phyloP scores from a whole-genome alignment of 2,888 invertebrate species.

The Protodeltote pygarga region DNA sequence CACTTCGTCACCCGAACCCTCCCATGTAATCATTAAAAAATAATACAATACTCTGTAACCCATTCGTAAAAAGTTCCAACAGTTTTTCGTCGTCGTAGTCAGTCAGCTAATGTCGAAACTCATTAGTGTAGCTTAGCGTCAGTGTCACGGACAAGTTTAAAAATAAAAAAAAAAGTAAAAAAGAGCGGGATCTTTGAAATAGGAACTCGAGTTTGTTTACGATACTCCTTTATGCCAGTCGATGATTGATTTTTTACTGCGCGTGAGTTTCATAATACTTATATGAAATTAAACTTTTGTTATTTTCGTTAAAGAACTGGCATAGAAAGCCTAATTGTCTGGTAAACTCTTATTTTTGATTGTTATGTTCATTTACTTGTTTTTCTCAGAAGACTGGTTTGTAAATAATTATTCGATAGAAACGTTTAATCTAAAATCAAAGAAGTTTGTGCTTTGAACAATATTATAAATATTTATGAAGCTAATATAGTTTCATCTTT shows the following conservation, averaged over 20 bases:
- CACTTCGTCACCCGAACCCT: conserved; percentile 46
- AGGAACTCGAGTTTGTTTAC: conserved; percentile 72
- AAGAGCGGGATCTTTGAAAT: conserved; percentile 75
- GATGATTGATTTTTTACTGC: conserved; percentile 76
- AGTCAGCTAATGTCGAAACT: conserved; percentile 83
- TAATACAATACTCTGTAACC: conserved; percentile 60
- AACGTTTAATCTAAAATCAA: too few relatives aligned
- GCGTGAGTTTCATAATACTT: conserved; percentile 37
- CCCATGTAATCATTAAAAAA: conserved; percentile 47
- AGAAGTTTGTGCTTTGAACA: too few relatives aligned
- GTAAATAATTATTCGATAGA: conserved; percentile 35
- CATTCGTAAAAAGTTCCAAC: conserved; percentile 73
- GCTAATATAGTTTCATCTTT: too few relatives aligned
- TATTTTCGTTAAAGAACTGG: conserved; percentile 26
- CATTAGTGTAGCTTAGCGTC: conserved; percentile 83
- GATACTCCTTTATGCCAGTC: conserved; percentile 58
- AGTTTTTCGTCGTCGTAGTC: conserved; percentile 71
- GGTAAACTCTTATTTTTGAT: too few relatives aligned
- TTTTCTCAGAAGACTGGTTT: conserved; percentile 33
- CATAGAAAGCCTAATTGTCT: conserved; percentile 2
- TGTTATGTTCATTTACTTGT: conserved; percentile 18
- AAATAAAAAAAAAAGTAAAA: conserved; percentile 72
- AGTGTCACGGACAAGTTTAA: conserved; percentile 84
- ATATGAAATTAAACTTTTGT: conserved; percentile 51
- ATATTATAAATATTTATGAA: too few relatives aligned